Conservation (phyloP, 2,888 invertebrate genomes). For the Malachius bipustulatus region DNA sequence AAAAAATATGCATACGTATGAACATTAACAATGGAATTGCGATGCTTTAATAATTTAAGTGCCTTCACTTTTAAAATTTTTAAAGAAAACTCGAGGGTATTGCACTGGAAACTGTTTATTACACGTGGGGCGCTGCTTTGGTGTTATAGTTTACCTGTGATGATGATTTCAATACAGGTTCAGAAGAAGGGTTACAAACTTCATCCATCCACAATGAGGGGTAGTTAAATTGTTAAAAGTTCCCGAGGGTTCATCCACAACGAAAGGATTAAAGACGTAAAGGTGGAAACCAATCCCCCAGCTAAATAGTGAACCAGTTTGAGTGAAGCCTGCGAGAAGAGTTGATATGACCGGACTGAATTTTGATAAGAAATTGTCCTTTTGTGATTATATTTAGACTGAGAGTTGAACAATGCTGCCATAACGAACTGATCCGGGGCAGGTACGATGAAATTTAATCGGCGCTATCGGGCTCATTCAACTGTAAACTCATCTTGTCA, state of each 20-base stretch:
- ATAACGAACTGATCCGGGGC: constrained; percentile 34
- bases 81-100: too few relatives aligned
- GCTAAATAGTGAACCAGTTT: constrained; percentile 8
- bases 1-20: too few relatives aligned
- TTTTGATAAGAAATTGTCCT: constrained; percentile 36
- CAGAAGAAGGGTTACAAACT: constrained; percentile 23
- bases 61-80: too few relatives aligned
- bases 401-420: constrained; percentile 33
- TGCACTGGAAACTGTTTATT: too few relatives aligned
- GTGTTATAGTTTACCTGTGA: too few relatives aligned
- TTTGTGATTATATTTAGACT: constrained; percentile 35
- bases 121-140: too few relatives aligned
- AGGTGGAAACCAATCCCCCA: constrained; percentile 21
- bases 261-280: constrained; percentile 17
- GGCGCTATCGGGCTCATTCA: constrained; percentile 9
- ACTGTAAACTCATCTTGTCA: constrained; percentile 7
- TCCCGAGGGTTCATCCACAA: constrained; percentile 27
- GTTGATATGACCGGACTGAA: constrained; percentile 19
- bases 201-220: constrained; percentile 27
- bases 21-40: too few relatives aligned
- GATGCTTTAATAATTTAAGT: too few relatives aligned
- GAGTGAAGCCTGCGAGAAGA: background rate
- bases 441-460: constrained; percentile 30
- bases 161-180: too few relatives aligned
- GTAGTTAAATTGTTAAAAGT: constrained; percentile 31